Conservation (phyloP, 2,113 vertebrate genomes). For the Todiramphus chloris region DNA sequence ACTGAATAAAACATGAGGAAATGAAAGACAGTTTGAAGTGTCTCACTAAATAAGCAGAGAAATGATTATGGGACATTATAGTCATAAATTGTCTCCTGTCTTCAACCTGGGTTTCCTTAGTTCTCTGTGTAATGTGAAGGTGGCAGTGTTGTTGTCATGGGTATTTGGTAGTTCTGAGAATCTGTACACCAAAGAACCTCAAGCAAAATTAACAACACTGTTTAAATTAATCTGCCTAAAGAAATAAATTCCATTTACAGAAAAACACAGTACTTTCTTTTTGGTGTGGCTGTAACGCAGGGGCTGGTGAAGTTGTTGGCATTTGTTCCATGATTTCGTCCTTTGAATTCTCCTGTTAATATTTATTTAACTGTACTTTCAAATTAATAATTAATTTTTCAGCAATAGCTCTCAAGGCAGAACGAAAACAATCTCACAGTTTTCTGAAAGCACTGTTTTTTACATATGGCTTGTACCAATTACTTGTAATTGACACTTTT, state of each 20-base stretch:
- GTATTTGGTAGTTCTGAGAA: background rate
- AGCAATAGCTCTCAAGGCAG: background rate
- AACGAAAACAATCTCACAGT: background rate
- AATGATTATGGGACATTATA: background rate
- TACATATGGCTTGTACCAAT: background rate
- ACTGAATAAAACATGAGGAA: background rate
- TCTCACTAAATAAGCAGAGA: background rate
- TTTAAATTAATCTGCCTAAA: background rate
- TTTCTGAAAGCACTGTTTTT: background rate
- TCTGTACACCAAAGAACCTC: background rate
- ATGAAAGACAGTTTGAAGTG: background rate
- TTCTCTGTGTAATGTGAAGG: background rate
- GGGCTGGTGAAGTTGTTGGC: background rate
- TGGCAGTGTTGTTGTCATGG: background rate
- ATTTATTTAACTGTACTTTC: background rate
- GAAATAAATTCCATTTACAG: background rate
- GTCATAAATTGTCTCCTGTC: background rate
- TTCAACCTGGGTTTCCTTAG: rapidly evolving
- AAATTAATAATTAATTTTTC: background rate
- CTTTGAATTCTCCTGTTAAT: background rate
- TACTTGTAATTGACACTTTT: background rate
- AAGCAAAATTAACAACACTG: background rate
- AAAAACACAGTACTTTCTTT: background rate
- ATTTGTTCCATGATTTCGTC: background rate
- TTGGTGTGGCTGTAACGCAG: background rate